phyloP scores from a whole-genome alignment of 1,140 invertebrate species.

The Acromyrmex heyeri region DNA sequence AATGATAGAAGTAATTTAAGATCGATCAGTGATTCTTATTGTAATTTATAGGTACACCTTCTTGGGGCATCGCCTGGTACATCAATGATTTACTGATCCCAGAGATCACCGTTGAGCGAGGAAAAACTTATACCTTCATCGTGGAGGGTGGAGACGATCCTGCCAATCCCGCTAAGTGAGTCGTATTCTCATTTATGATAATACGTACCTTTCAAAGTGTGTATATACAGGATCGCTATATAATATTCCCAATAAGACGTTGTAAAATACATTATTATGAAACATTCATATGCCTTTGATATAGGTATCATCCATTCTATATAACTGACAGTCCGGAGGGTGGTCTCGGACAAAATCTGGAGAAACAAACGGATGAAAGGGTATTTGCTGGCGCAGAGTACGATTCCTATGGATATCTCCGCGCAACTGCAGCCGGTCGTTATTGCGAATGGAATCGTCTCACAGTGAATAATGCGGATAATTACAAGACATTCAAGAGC shows the following conservation, averaged over 20 bases:
- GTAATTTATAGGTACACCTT: constrained; percentile 88
- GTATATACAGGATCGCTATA: background rate
- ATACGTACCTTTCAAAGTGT: background rate
- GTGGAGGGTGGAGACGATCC: constrained; percentile 93
- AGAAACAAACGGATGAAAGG: constrained; percentile 90
- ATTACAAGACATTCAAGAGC: constrained; percentile 91
- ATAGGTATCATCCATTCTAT: constrained; percentile 97
- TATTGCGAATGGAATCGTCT: constrained; percentile 93
- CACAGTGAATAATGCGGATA: constrained; percentile 89
- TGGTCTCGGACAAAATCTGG: constrained; percentile 92
- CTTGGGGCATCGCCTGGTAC: constrained; percentile 97
- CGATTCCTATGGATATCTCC: constrained; percentile 91
- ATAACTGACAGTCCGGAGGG: constrained; percentile 95
- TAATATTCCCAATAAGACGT: background rate
- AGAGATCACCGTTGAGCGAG: constrained; percentile 95
- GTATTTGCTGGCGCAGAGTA: constrained; percentile 94
- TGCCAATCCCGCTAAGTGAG: constrained; percentile 89
- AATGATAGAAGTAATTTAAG: background rate
- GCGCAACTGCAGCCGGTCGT: constrained; percentile 91
- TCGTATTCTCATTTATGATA: constrained; percentile 39
- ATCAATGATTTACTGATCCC: constrained; percentile 96
- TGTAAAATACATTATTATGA: background rate
- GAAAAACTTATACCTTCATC: constrained; percentile 95
- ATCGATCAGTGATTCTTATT: constrained; percentile 16
- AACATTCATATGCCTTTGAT: background rate